Conservation (phyloP, 2,113 vertebrate genomes). For the Hystrix cristata region DNA sequence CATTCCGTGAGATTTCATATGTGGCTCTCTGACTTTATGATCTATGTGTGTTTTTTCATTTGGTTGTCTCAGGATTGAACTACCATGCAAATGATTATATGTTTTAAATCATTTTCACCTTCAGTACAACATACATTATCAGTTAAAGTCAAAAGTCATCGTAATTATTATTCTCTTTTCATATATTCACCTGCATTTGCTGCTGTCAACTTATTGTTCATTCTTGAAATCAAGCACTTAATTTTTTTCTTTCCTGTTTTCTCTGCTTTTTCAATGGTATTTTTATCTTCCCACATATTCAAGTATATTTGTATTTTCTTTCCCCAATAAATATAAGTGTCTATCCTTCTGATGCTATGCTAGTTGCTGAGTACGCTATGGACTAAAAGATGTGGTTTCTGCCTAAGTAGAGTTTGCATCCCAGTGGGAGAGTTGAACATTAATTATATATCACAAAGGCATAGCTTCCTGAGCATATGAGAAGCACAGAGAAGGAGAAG, state of each 20-base stretch:
- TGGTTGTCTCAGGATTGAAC: neutral
- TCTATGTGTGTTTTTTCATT: slow-evolving; percentile 1
- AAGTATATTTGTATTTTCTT: neutral
- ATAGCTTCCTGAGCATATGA: neutral
- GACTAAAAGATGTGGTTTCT: neutral
- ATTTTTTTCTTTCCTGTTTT: neutral
- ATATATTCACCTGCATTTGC: neutral
- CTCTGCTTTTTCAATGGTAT: neutral
- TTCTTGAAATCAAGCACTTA: slow-evolving; percentile 51
- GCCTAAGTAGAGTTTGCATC: neutral
- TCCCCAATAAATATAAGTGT: neutral
- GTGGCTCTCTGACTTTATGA: slow-evolving; percentile 14
- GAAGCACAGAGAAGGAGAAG: neutral
- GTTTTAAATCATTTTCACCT: slow-evolving; percentile 28
- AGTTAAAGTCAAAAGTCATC: slow-evolving; percentile 55
- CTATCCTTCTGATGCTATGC: slow-evolving; percentile 4
- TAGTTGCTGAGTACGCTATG: neutral
- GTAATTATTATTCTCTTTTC: slow-evolving; percentile 20
- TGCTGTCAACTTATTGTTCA: neutral
- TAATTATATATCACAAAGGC: neutral
- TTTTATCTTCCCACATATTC: neutral
- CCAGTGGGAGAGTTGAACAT: neutral
- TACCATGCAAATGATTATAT: neutral
- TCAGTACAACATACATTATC: slow-evolving; percentile 22
- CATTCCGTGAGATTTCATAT: neutral